Percentiles rank a stretch among this genome's conserved stretches.
phyloP scores from a whole-genome alignment of 2,113 vertebrate genomes.

The Thomomys bottae region DNA sequence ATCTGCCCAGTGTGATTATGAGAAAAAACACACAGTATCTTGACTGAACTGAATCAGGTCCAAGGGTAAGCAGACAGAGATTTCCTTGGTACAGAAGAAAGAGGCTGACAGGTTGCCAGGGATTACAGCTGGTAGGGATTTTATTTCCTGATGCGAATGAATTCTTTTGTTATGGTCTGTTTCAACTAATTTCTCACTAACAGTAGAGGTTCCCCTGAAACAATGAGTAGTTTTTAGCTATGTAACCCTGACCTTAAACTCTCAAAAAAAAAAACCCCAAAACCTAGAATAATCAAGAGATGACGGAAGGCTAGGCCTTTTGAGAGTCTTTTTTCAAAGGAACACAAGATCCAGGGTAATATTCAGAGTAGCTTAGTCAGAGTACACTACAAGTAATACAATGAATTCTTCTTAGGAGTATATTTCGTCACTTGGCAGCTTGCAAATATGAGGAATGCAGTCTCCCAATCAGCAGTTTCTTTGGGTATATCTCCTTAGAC shows the following conservation, averaged over 20 bases:
- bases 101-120: background rate
- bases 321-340: background rate
- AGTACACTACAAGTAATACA: background rate
- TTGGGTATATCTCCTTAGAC: background rate
- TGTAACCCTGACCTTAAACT: background rate
- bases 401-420: background rate
- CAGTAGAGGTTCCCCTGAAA: background rate
- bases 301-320: background rate
- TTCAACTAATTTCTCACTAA: background rate
- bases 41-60: constrained; percentile 38
- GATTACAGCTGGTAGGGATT: background rate
- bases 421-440: background rate
- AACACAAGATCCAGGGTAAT: background rate
- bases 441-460: constrained; percentile 1
- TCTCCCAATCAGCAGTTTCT: background rate
- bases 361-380: background rate
- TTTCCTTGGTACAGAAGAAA: background rate
- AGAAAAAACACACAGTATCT: constrained; percentile 22
- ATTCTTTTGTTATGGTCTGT: background rate
- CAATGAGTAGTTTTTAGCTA: background rate
- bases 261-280: background rate
- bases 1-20: constrained; percentile 6
- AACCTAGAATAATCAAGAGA: background rate
- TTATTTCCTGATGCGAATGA: background rate
- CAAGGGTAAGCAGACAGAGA: background rate